phyloP scores from a whole-genome alignment of 2,888 invertebrate genomes.

The Ormyrus nitidulus region DNA sequence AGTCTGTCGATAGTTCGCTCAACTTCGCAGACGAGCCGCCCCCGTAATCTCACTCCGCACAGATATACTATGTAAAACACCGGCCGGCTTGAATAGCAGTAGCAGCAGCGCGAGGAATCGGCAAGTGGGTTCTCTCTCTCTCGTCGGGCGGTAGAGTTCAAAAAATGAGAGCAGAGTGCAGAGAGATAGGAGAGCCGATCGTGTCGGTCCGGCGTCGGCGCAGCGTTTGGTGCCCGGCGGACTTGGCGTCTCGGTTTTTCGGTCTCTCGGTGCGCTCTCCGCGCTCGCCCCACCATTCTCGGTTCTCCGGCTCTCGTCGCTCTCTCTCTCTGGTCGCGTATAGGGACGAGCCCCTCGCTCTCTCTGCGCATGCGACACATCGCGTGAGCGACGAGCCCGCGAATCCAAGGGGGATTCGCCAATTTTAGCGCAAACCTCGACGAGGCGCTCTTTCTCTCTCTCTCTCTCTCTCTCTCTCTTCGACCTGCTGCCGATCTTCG shows the following conservation, averaged over 20 bases:
- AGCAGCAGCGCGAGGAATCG: not conserved
- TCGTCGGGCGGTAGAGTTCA: not conserved
- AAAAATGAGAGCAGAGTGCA: too few species aligned
- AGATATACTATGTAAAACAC: too few species aligned
- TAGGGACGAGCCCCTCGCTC: slow-evolving; percentile 29
- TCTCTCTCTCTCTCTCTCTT: slow-evolving; percentile 6
- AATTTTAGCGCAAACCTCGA: slow-evolving; percentile 51
- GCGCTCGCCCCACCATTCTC: slow-evolving; percentile 15
- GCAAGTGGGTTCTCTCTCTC: not conserved
- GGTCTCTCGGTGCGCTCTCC: slow-evolving; percentile 11
- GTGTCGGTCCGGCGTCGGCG: slow-evolving; percentile 28
- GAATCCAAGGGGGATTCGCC: slow-evolving; percentile 44
- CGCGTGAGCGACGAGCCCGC: slow-evolving; percentile 53
- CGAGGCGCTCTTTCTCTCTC: not conserved
- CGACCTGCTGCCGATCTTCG: too few species aligned
- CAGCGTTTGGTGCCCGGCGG: slow-evolving; percentile 36
- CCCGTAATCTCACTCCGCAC: too few species aligned
- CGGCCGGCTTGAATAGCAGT: too few species aligned
- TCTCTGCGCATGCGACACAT: slow-evolving; percentile 16
- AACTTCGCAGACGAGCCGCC: too few species aligned
- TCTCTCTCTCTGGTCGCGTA: not conserved
- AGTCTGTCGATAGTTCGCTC: too few species aligned
- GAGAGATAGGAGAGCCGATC: slow-evolving; percentile 11
- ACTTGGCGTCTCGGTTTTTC: slow-evolving; percentile 46
- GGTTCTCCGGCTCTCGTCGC: not conserved